Percentiles rank a stretch among this genome's conserved stretches.
phyloP scores from a whole-genome alignment of 2,113 vertebrate genomes.

The Abramis brama region DNA sequence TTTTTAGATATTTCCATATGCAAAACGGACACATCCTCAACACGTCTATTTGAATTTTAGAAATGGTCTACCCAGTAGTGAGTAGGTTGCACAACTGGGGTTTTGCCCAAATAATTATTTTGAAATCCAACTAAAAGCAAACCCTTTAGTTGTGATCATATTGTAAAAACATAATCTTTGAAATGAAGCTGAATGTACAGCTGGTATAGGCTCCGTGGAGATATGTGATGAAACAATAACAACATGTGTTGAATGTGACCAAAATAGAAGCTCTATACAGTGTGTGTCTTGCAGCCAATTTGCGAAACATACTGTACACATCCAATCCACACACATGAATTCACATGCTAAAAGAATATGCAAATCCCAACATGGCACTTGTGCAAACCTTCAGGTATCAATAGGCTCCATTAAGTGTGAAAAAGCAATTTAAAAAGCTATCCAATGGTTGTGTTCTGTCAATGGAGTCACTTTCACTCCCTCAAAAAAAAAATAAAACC shows the following conservation, averaged over 20 bases:
- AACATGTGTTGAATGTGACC: slow-evolving; percentile 10
- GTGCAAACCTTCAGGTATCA: slow-evolving; percentile 48
- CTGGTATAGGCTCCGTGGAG: background rate
- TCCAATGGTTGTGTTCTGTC: slow-evolving; percentile 27
- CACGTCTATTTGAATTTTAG: too few species aligned
- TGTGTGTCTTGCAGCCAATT: background rate
- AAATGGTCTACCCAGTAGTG: background rate
- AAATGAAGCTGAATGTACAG: background rate
- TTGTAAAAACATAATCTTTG: background rate
- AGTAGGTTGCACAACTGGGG: background rate
- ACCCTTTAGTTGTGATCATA: background rate
- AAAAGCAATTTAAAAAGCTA: slow-evolving; percentile 52
- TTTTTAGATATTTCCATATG: background rate
- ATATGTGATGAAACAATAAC: slow-evolving; percentile 20
- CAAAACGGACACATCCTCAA: background rate
- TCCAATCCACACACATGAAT: slow-evolving; percentile 2
- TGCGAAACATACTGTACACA: slow-evolving; percentile 18
- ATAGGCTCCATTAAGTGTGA: slow-evolving; percentile 45
- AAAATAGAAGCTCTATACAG: slow-evolving; percentile 23
- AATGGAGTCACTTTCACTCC: slow-evolving; percentile 26
- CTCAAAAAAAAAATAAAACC: slow-evolving; percentile 9
- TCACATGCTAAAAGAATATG: slow-evolving; percentile 19
- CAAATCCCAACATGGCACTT: slow-evolving; percentile 35
- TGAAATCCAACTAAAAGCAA: background rate
- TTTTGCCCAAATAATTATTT: background rate